Evolutionary conservation across 2,888 invertebrate genomes (phyloP).

Genomic region (Monopis laevigella): DNA sequence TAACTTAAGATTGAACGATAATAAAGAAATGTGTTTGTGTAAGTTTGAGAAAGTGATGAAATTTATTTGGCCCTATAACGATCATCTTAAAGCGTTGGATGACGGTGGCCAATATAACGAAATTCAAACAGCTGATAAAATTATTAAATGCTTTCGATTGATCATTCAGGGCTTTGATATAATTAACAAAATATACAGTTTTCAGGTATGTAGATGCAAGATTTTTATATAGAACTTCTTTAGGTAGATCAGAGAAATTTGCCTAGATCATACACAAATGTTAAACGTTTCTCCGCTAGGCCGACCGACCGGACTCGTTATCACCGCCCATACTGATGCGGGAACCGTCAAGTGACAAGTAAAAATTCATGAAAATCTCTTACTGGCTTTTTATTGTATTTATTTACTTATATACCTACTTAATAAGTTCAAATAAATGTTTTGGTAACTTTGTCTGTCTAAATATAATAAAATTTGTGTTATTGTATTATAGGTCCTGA

Average conservation of each 20-base stretch:
- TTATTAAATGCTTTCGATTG: neutral
- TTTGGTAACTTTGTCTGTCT: too few relatives aligned
- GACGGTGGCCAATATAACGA: neutral
- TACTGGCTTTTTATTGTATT: too few relatives aligned
- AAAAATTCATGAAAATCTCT: too few relatives aligned
- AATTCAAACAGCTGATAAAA: neutral
- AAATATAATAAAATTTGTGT: too few relatives aligned
- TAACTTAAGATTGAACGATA: slow-evolving; percentile 4
- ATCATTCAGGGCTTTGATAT: slow-evolving; percentile 6
- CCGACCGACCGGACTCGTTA: too few relatives aligned
- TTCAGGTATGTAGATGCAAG: slow-evolving; percentile 11
- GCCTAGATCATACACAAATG: too few relatives aligned
- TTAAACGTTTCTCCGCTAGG: too few relatives aligned
- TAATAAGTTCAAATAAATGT: too few relatives aligned
- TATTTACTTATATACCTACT: too few relatives aligned
- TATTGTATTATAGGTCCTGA: slow-evolving; percentile 26
- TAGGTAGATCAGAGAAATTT: slow-evolving; percentile 20
- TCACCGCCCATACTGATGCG: too few relatives aligned
- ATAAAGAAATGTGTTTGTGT: neutral
- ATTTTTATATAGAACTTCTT: slow-evolving; percentile 25
- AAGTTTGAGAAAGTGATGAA: slow-evolving; percentile 1
- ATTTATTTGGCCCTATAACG: slow-evolving; percentile 1
- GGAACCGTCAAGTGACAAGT: too few relatives aligned
- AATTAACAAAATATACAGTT: slow-evolving; percentile 6
- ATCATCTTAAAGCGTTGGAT: neutral